Base-by-base conservation (phyloP, 2,797 vertebrate species). In the Novumbra hubbsi region DNA sequence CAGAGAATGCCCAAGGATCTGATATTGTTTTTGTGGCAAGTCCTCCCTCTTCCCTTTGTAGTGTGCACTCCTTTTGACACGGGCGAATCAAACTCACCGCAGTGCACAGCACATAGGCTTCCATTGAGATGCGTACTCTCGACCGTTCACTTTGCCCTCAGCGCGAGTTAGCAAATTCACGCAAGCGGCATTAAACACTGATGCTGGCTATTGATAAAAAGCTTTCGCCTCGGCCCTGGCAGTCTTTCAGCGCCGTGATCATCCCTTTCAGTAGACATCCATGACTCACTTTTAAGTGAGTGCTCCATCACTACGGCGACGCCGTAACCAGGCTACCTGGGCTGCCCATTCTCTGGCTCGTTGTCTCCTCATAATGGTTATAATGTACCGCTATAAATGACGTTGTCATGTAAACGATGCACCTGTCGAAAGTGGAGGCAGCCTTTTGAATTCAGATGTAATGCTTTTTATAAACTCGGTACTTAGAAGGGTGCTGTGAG, bases 281-380 rank as follows among this genome's bases (percentile, higher is more conserved):
- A 38, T 66, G 62, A 15, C 16, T 64, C 62, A 6, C 62, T 64
- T 64, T 64, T 64, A 27, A 64, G 28, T 64, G 28, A 28, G 60
- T 63, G 27, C 4, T 15, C 24, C 27, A 11, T 63, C 60, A 30
- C 27, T 16, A 27, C 27, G 12, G 27, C 5, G 27, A 63, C 60
- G 11, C n/a, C 24, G 21, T 24, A 9, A 27, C 21, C 30, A 63
- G 52, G 19, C 52, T 55, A n/a, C 7, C 19, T 63, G 57, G 9
- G 9, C 11, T n/a, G 8, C 57, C 24, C 12, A 1, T 55, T 21
- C 52, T 2, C n/a, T 2, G 19, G 17, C 19, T 52, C 19, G 19
- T 57, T 57, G 52, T 30, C 27, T 63, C 0, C 21, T 28, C 8
- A 30, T 27, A 63, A 57, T 57, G 19, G 52, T 19, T n/a, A 30